Base-by-base conservation (phyloP, 1,140 invertebrate species). In the Diabrotica virgifera region DNA sequence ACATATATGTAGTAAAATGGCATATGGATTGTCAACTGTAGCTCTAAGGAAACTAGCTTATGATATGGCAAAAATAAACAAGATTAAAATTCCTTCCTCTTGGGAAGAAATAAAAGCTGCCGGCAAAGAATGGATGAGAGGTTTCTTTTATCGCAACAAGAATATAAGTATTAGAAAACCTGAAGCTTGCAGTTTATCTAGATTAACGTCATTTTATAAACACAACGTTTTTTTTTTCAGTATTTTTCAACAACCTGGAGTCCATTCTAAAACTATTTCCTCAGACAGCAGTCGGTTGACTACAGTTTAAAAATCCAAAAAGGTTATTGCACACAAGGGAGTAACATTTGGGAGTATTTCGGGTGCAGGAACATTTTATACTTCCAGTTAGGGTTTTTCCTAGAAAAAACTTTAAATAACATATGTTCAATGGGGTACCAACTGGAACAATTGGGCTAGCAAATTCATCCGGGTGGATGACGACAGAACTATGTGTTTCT, bases 401-500 rank as follows among this genome's bases (percentile, higher is more conserved):
- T 11, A 52, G 73, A 8, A 73, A 72, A 54, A 24, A 76, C 54
- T 77, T 71, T 53, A 78, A 77, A 61, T 53, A 72, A 46, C 52
- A 67, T 54, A 78, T 81, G 76, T 37, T 75, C 6, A 68, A 66
- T 53, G 71, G 67, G 62, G 71, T 74, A n/a, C 79, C 80, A 38
- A 60, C 77, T 52, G 79, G 77, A 14, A 75, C 79, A 10, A 63
- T 75, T 37, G 80, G 77, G 14, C n/a, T 71, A 66, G 77, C 77
- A 7, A 66, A 70, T 35, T 72, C 75, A 37, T 72, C 74, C 52
- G 79, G 74, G 56, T 82, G 80, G 75, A 78, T 82, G 78, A 83
- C 77, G 66, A 69, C 66, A 55, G 59, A 71, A 6, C 72, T 81
- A n/a, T 82, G 80, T 69, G 65, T 77, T 36, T 70, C 79, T 70